Conservation (phyloP, 2,888 invertebrate species). For the Rhimphoctona megacephalus region DNA sequence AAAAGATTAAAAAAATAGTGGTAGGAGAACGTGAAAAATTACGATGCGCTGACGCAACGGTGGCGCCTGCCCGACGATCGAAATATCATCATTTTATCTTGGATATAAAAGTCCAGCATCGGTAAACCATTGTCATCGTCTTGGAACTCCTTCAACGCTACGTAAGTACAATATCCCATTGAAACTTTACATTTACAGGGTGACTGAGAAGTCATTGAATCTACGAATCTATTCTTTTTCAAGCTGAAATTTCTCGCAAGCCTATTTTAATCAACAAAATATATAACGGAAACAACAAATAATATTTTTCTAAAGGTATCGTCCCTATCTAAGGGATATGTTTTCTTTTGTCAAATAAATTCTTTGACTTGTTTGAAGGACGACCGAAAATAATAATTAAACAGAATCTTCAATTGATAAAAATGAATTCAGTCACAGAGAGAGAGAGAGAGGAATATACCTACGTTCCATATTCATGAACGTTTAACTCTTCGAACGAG, state of each 20-base stretch:
- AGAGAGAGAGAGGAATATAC: background rate
- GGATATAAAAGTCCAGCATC: conserved; percentile 53
- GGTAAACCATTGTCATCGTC: conserved; percentile 44
- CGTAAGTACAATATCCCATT: conserved; percentile 54
- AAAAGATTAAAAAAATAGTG: conserved; percentile 39
- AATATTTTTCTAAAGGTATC: background rate
- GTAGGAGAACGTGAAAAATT: conserved; percentile 45
- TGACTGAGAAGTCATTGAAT: background rate
- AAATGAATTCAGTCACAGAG: background rate
- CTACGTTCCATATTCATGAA: background rate
- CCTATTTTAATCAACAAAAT: background rate
- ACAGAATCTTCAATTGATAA: background rate
- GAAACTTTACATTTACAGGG: conserved; percentile 3
- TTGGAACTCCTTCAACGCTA: conserved; percentile 50
- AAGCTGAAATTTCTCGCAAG: background rate
- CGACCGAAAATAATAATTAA: background rate
- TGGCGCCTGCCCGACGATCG: conserved; percentile 55
- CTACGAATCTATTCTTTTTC: background rate
- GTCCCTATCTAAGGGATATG: background rate
- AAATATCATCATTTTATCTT: conserved; percentile 48
- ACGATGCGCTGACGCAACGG: conserved; percentile 62
- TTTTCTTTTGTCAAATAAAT: background rate
- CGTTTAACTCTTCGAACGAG: background rate
- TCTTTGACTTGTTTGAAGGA: background rate
- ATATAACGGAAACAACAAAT: background rate